Evolutionary conservation across 2,888 invertebrate genomes (phyloP).

Genomic region (Strigamia transsilvanica): DNA sequence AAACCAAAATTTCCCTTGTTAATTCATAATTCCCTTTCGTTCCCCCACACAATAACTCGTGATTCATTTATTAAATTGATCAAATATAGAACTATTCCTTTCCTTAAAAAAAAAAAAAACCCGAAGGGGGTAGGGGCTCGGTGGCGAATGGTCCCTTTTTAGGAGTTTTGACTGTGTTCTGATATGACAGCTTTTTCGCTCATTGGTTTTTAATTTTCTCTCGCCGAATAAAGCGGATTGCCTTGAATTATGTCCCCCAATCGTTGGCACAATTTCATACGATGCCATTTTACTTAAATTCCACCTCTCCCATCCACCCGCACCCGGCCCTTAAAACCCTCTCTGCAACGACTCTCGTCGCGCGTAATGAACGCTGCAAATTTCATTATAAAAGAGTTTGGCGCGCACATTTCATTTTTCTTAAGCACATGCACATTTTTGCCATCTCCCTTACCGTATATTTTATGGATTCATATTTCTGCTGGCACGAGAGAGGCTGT

Average conservation of each 20-base stretch:
- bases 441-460: slow-evolving; percentile 27
- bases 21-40: no score
- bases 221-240: slow-evolving; percentile 32
- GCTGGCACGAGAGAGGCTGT: slow-evolving; percentile 23
- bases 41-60: no score
- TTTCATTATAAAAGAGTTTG: slow-evolving; percentile 37
- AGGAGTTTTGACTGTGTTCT: slow-evolving; percentile 18
- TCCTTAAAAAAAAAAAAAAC: no score
- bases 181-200: slow-evolving; percentile 42
- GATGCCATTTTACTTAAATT: slow-evolving; percentile 40
- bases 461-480: slow-evolving; percentile 43
- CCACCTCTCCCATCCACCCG: background rate
- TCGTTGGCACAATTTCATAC: slow-evolving; percentile 39
- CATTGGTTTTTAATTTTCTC: slow-evolving; percentile 40
- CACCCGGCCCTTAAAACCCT: background rate
- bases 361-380: background rate
- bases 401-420: slow-evolving; percentile 36
- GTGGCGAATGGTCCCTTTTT: no score
- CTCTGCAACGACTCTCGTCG: background rate
- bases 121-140: no score
- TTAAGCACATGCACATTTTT: slow-evolving; percentile 43
- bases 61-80: no score
- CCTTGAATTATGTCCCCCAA: slow-evolving; percentile 39
- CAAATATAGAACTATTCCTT: no score
- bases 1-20: no score